Evolutionary conservation across 2,888 invertebrate genomes (phyloP), one percentile per base, ranked within the genome.

Genomic region (Leptopilina myrica): DNA sequence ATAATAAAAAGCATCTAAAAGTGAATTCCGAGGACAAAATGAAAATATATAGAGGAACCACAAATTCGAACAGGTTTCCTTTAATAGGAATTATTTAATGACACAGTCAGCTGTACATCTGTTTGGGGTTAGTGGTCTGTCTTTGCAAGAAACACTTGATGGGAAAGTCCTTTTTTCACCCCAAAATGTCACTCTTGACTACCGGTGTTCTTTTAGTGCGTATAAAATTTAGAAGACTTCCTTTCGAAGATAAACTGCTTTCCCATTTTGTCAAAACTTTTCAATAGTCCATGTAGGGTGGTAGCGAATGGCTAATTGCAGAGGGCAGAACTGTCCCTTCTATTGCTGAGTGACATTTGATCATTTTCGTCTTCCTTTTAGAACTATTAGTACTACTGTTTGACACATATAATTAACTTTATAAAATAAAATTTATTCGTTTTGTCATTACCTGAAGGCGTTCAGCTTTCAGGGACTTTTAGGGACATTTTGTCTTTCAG

Each of bases 181-280:
- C 83, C 84, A 83, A 81, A 82, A 84, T 85, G 87, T 88, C 88
- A 86, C 84, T 86, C 87, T 87, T 87, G 87, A 88, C 79, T 80
- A 80, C 81, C 80, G 85, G 86, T 82, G 64, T 84, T 84, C 86
- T 89, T 89, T 88, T 88, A 86, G 88, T 87, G 87, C 86, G 78
- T 85, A 79, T 84, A 84, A 85, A 88, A 85, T 88, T 88, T 86
- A 83, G 83, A 82, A 79, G 78, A 83, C 82, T 85, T 80, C 81
- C 84, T 85, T 84, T 84, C 82, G 78, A 83, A 86, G 78, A 79
- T 76, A 82, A 84, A 80, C 62, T 62, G 7, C 62, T 85, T 86
- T 85, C 84, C 84, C 80, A 81, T 80, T 82, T 84, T 62, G 62
- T 82, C 83, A 79, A 77, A 80, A 80, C 80, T 81, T 56, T 53